Conservation (phyloP, 1,140 invertebrate genomes). For the Uloborus diversus region DNA sequence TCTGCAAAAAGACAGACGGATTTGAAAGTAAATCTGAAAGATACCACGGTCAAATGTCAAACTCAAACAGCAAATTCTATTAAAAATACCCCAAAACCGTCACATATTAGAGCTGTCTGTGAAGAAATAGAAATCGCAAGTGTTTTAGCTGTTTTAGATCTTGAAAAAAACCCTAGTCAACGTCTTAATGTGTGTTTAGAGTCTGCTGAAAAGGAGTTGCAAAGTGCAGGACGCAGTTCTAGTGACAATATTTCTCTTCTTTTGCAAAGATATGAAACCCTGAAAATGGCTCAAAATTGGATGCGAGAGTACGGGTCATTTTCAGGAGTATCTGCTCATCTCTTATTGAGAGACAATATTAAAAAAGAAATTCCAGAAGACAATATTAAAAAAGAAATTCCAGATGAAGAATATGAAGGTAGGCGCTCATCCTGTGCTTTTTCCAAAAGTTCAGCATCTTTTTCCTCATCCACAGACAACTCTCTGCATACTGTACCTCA, state of each 20-base stretch:
- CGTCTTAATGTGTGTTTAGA: background rate
- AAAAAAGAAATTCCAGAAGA: background rate
- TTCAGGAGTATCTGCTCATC: background rate
- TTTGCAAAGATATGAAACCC: too few relatives aligned
- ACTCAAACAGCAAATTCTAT: too few relatives aligned
- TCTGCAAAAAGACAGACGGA: too few relatives aligned
- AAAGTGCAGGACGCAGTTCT: too few relatives aligned
- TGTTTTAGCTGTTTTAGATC: constrained; percentile 16
- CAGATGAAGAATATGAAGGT: too few relatives aligned
- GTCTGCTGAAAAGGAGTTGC: background rate
- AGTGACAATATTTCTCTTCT: too few relatives aligned
- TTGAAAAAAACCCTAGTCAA: constrained; percentile 22
- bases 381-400: too few relatives aligned
- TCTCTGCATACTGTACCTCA: too few relatives aligned
- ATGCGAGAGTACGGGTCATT: background rate
- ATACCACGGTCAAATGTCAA: too few relatives aligned
- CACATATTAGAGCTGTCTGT: background rate
- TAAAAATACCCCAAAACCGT: too few relatives aligned
- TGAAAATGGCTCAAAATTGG: background rate
- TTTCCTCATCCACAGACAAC: too few relatives aligned
- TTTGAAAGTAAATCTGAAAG: too few relatives aligned
- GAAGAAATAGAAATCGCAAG: constrained; percentile 7
- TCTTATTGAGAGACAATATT: background rate
- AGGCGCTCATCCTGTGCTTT: background rate
- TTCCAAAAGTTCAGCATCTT: background rate